Evolutionary conservation across 2,888 invertebrate species (phyloP), one percentile per base, ranked within the genome.

Genomic region (Perizoma flavofasciatum): DNA sequence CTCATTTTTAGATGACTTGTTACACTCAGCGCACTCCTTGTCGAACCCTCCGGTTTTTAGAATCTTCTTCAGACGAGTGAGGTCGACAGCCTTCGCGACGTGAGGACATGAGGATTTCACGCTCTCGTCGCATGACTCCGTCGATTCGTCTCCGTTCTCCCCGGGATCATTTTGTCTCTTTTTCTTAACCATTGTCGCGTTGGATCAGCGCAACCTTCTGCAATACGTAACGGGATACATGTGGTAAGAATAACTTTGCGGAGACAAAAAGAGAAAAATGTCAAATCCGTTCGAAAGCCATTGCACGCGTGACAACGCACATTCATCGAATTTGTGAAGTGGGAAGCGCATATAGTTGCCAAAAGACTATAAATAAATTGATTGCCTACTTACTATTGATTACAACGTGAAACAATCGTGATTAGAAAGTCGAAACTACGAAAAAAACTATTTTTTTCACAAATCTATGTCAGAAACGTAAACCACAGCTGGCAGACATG

Each of bases 101-200:
- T 97, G 96, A 71, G 92, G 91, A 80, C 96, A 96, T 76, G 93
- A 93, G 61, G 92, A 89, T 64, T 89, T 91, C 74, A 93, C 93
- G 75, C 93, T 94, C 81, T 96, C 96, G 67, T 95, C 95, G 69
- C 94, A 94, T 11, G 95, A 95, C 75, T 96, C 96, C 0, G 95
- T 95, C 5, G 96, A 95, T 67, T 94, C 94, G 74, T 94, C 94
- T 55, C 90, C 92, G 68, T 94, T 94, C 69, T 93, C 94, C 49
- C 92, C 92, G 40, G 93, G 94, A 73, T 95, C 95, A 68, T 93
- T 93, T 81, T 96, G 95, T 83, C 95, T 94, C 92, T 95, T 94
- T 92, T 95, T 96, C 88, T 95, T 96, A 59, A 94, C 95, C 96
- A 96, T 96, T 82, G 83, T 91, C 68, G 74, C 79, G 78, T 77